These are phyloP conservation scores for Alauda arvensis DNA, from an alignment of 2,797 vertebrate genomes.

Conservation along the genomic window DNA sequence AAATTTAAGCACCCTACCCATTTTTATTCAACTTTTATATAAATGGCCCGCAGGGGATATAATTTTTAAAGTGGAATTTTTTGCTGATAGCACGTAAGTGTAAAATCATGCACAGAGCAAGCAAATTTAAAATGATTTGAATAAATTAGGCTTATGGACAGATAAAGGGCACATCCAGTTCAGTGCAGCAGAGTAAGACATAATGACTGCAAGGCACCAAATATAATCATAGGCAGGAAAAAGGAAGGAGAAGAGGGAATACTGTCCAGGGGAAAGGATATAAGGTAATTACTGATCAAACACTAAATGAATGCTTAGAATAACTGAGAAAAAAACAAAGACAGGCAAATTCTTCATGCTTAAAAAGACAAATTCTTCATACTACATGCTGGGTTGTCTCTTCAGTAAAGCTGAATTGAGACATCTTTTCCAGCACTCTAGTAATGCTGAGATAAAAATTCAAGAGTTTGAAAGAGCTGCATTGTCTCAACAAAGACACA, in stretches of 20 bases:
- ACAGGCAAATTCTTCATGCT: not conserved
- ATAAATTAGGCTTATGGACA: conserved; percentile 36
- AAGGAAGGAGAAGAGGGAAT: not conserved
- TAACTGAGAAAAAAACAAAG: not conserved
- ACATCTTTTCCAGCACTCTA: not conserved
- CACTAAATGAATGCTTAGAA: not conserved
- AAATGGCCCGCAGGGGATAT: not conserved
- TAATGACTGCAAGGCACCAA: conserved; percentile 11
- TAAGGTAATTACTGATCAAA: conserved; percentile 18
- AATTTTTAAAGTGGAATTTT: conserved; percentile 37
- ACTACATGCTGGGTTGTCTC: not conserved
- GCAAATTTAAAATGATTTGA: conserved; percentile 11
- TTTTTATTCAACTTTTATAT: conserved; percentile 34
- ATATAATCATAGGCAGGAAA: not conserved
- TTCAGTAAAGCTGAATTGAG: not conserved
- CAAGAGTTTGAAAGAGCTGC: not conserved
- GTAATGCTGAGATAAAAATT: not conserved
- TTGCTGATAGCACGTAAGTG: conserved; percentile 15
- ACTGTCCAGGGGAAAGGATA: not conserved
- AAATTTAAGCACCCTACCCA: conserved; percentile 1
- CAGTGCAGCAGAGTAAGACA: conserved; percentile 1
- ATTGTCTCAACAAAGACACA: not conserved
- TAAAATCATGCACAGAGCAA: conserved; percentile 16
- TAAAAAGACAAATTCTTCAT: not conserved
- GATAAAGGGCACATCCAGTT: conserved; percentile 24